These are phyloP conservation scores for Noctua janthina DNA, from an alignment of 2,888 invertebrate species.

Conservation along the genomic window DNA sequence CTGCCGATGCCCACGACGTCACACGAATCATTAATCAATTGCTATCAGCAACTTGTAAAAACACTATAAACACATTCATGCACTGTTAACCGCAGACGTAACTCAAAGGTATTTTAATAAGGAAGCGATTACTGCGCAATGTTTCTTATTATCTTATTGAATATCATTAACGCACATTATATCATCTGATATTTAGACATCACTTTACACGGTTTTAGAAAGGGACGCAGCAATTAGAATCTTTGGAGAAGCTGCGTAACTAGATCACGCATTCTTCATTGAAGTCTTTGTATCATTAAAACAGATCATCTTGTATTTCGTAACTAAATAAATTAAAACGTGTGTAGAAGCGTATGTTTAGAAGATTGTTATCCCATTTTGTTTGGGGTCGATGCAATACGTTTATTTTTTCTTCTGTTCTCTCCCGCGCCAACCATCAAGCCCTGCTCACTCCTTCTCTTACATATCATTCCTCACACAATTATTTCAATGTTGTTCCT, in stretches of 20 bases:
- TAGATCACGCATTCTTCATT: slow-evolving; percentile 4
- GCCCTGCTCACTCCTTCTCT: background rate
- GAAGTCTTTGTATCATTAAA: background rate
- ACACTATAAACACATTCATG: slow-evolving; percentile 53
- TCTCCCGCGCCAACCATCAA: background rate
- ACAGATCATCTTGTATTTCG: background rate
- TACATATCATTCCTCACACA: background rate
- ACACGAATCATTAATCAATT: slow-evolving; percentile 10
- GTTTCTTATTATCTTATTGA: slow-evolving; percentile 45
- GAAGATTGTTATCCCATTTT: background rate
- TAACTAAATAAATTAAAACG: background rate
- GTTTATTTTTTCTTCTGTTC: background rate
- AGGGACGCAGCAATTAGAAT: slow-evolving; percentile 11
- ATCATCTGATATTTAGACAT: slow-evolving; percentile 34
- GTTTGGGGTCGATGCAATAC: background rate
- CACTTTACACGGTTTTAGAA: slow-evolving; percentile 44
- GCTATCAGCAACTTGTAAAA: slow-evolving; percentile 12
- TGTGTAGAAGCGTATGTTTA: background rate
- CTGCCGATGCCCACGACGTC: too few relatives aligned
- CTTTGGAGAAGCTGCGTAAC: background rate
- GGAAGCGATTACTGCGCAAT: slow-evolving; percentile 47
- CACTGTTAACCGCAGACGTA: slow-evolving; percentile 64
- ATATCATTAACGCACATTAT: slow-evolving; percentile 47
- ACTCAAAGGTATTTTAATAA: slow-evolving; percentile 60
- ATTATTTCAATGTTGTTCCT: background rate